Evolutionary conservation across 2,113 vertebrate species (phyloP), one percentile per base, ranked within the genome.

Genomic region (Tapirus terrestris): DNA sequence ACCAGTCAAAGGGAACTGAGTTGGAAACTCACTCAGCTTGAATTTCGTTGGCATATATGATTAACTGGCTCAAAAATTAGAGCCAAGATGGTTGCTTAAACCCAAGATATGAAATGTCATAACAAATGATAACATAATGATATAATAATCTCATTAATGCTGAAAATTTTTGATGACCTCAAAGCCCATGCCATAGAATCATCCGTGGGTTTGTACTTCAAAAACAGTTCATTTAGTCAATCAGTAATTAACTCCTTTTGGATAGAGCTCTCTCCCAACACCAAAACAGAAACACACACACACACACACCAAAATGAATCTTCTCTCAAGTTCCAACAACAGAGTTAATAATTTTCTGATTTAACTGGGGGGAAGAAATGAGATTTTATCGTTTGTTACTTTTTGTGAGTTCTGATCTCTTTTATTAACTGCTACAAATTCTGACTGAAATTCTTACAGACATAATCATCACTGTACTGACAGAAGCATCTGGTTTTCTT

Each of bases 91-190:
- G 56, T 60, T 89, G 79, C 56, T 89, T 73, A 83, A 85, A 65
- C 4, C 17, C 20, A 79, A 70, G 18, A 33, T 27, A 51, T 81
- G 29, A 91, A 94, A 85, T 93, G 67, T 20, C 84, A 60, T 61
- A 45, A 89, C 31, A 87, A 94, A 94, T 95, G 39, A 91, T 67
- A 96, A 85, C 39, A 93, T 23, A 65, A 93, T 82, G n/a, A 95
- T 79, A 51, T 63, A 94, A 93, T 85, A 80, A 91, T 93, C 53
- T 79, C 43, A 63, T 68, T 90, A 77, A 92, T 45, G 17, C 12
- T 67, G 11, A 56, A 79, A 91, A 20, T 18, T 12, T 48, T 29
- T 67, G 45, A 92, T 87, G 39, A 85, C 27, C 7, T 95, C 70
- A 83, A 27, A 87, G 33, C 2, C 25, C 23, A 83, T 25, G 10